phyloP scores from a whole-genome alignment of 2,888 invertebrate genomes.

The Nasonovia ribisnigri region DNA sequence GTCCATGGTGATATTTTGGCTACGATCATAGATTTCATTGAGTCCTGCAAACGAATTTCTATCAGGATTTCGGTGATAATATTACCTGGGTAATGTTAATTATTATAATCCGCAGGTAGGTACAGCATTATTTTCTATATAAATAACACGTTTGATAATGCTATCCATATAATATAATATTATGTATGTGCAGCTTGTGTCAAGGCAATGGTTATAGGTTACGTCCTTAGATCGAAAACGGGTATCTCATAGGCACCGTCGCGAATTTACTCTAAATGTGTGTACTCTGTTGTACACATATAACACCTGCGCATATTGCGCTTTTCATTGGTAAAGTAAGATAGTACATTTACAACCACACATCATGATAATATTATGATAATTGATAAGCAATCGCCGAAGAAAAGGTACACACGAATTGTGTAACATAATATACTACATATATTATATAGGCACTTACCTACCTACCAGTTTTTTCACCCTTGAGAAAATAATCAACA shows the following conservation, averaged over 20 bases:
- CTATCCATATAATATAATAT: neutral
- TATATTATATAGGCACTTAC: neutral
- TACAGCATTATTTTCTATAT: neutral
- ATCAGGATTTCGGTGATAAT: neutral
- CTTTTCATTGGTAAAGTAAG: constrained; percentile 4
- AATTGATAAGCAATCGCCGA: neutral
- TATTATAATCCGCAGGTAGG: neutral
- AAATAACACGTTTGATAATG: constrained; percentile 34
- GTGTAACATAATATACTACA: neutral
- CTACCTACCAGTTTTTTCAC: constrained; percentile 1
- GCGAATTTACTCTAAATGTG: constrained; percentile 30
- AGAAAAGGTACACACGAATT: neutral
- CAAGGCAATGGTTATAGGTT: constrained; percentile 25
- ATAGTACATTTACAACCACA: neutral
- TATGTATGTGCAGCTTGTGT: constrained; percentile 7
- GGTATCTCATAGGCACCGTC: neutral
- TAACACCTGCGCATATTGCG: neutral
- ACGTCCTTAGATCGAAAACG: constrained; percentile 36
- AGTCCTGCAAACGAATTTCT: neutral
- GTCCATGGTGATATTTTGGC: neutral
- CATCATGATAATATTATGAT: too few species aligned
- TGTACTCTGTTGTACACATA: neutral
- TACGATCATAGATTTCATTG: neutral
- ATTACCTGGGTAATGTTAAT: neutral
- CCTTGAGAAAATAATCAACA: constrained; percentile 32